Base-by-base conservation (phyloP, 37 sponge, comb jelly and placozoan genomes). In the Cladorhizidae sp. region DNA sequence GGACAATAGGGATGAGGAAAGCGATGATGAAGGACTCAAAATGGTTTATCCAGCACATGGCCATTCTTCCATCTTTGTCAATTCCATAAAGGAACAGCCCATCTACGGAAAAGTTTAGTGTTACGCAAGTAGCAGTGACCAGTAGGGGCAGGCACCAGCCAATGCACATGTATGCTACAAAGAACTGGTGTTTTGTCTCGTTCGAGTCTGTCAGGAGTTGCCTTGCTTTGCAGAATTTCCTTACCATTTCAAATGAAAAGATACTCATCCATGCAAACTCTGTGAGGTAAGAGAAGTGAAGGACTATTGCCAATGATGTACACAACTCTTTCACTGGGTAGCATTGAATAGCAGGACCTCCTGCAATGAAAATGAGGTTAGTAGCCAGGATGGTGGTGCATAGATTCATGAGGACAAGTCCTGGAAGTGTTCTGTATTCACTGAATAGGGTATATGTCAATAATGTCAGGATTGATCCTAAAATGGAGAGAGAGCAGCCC, bases 221-320 rank as follows among this genome's bases (percentile, higher is more conserved):
- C 28, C 3, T 26, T 17, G 76, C 78, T 26, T 26, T 58, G 32
- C 61, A 11, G 12, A 88, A 72, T 8, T 21, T 40, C 22, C 67
- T 20, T 3, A 35, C 57, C 40, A 88, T 33, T 1, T 82, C 57
- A 22, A 70, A 39, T 20, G 70, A 61, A 51, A 88, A 57, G 14
- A 88, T 38, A 31, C 71, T 73, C 88, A 82, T 88, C 88, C 88
- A 88, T 29, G 35, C 40, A 51, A 88, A 88, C 51, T 80, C 78
- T 39, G 70, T 67, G 29, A 88, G 79, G 57, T 72, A 82, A 18
- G 52, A 57, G 83, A 67, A 82, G 40, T 88, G 88, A 6, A 87
- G 75, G 36, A 69, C 36, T 2, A 87, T 52, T 22, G 75, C 88
- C 18, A 79, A 70, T n/a, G 63, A 18, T 6, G 38, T 29, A 32